These are phyloP conservation scores for Drosophila bifasciata DNA, from an alignment of 1,140 invertebrate species.

Conservation along the genomic window DNA sequence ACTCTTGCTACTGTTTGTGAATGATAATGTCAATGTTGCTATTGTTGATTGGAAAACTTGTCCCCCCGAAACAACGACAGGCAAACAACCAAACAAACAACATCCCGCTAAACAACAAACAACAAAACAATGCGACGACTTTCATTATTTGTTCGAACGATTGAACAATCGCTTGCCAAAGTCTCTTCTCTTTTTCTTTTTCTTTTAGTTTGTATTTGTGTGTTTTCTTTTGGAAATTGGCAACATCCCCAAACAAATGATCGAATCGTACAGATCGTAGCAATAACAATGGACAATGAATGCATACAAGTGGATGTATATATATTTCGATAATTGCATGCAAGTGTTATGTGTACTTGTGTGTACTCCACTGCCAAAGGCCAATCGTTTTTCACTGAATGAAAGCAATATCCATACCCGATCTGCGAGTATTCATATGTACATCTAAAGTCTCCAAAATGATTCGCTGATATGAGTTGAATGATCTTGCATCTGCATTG, in stretches of 20 bases:
- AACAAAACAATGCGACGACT: slow-evolving; percentile 33
- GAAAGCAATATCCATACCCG: too few species aligned
- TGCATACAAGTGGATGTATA: slow-evolving; percentile 1
- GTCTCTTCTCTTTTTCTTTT: slow-evolving; percentile 8
- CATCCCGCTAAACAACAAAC: slow-evolving; percentile 4
- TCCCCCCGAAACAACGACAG: neutral
- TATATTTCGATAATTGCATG: neutral
- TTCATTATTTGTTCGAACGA: slow-evolving; percentile 60
- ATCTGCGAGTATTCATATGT: too few species aligned
- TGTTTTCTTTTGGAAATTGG: slow-evolving; percentile 42
- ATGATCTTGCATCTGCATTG: too few species aligned
- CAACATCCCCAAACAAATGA: slow-evolving; percentile 14
- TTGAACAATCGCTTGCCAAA: slow-evolving; percentile 57
- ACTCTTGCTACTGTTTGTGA: too few species aligned
- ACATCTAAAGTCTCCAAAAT: too few species aligned
- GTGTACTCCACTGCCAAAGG: too few species aligned
- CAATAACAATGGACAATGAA: slow-evolving; percentile 4
- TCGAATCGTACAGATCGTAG: neutral
- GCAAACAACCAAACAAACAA: slow-evolving; percentile 5
- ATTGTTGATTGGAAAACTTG: slow-evolving; percentile 59
- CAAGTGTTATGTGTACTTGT: too few species aligned
- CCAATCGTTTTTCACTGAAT: too few species aligned
- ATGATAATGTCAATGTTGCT: slow-evolving; percentile 4
- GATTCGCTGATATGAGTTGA: too few species aligned
- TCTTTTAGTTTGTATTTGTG: slow-evolving; percentile 8